phyloP scores from a whole-genome alignment of 2,888 invertebrate genomes.

The Miltochrista miniata region DNA sequence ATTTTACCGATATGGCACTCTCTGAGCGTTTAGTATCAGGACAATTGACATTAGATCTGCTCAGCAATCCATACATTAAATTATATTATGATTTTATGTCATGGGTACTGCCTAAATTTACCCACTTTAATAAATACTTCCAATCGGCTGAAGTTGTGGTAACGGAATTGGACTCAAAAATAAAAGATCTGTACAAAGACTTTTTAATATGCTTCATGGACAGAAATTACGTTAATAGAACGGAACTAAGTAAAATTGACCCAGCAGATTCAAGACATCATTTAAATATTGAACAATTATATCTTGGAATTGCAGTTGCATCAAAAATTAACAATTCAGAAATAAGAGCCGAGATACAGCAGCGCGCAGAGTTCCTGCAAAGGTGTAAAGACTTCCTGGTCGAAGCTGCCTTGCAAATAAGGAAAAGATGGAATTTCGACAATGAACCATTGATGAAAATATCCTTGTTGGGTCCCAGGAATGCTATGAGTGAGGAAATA shows the following conservation, averaged over 20 bases:
- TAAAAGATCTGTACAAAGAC: not conserved
- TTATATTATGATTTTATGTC: not conserved
- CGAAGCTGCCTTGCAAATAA: not conserved
- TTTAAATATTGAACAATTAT: not conserved
- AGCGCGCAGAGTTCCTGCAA: not conserved
- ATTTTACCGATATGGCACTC: not conserved
- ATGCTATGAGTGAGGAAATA: not conserved
- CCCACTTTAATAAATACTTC: not conserved
- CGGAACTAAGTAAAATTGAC: not conserved
- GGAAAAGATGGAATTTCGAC: not conserved
- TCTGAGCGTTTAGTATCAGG: not conserved
- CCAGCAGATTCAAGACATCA: not conserved
- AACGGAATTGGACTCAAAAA: not conserved
- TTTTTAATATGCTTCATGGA: not conserved
- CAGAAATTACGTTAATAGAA: not conserved
- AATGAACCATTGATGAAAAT: not conserved
- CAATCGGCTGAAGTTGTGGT: not conserved
- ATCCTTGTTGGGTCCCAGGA: not conserved
- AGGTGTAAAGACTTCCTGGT: not conserved
- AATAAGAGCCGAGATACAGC: not conserved
- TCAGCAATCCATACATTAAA: not conserved
- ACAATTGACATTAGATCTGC: not conserved
- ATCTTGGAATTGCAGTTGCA: not conserved
- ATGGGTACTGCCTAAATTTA: not conserved
- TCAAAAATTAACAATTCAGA: not conserved